Conservation (phyloP, 2,888 invertebrate species). For the Eumerus sabulonum region DNA sequence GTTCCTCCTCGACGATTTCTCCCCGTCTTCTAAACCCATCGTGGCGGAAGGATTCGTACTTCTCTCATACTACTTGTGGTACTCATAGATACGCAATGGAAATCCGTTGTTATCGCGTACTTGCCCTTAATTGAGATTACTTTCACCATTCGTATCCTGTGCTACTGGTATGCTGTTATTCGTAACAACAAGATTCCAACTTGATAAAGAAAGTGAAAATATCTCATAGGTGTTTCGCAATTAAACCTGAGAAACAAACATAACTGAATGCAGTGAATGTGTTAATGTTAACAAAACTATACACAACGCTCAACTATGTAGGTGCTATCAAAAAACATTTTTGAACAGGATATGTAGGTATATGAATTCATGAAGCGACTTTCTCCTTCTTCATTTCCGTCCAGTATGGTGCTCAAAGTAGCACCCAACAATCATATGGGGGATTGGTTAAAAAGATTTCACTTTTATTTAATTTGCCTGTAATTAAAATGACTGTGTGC, state of each 20-base stretch:
- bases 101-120: constrained; percentile 50
- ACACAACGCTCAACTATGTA: constrained; percentile 13
- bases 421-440: constrained; percentile 14
- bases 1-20: constrained; percentile 11
- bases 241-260: constrained; percentile 24
- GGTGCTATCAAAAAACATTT: constrained; percentile 49
- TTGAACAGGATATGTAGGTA: constrained; percentile 52
- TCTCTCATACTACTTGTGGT: too few species aligned
- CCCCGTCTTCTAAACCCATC: not conserved
- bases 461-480: constrained; percentile 66
- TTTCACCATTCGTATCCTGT: constrained; percentile 18
- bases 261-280: constrained; percentile 20
- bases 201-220: constrained; percentile 58
- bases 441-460: constrained; percentile 61
- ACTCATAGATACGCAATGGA: constrained; percentile 40
- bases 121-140: constrained; percentile 63
- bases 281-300: constrained; percentile 59
- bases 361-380: constrained; percentile 50
- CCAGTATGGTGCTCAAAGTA: too few species aligned
- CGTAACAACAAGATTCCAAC: not conserved
- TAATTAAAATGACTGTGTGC: constrained; percentile 66
- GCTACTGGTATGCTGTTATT: not conserved
- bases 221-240: constrained; percentile 34
- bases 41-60: not conserved
- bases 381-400: not conserved